These are phyloP conservation scores for Corythoichthys intestinalis DNA, from an alignment of 2,113 vertebrate species.

Conservation along the genomic window DNA sequence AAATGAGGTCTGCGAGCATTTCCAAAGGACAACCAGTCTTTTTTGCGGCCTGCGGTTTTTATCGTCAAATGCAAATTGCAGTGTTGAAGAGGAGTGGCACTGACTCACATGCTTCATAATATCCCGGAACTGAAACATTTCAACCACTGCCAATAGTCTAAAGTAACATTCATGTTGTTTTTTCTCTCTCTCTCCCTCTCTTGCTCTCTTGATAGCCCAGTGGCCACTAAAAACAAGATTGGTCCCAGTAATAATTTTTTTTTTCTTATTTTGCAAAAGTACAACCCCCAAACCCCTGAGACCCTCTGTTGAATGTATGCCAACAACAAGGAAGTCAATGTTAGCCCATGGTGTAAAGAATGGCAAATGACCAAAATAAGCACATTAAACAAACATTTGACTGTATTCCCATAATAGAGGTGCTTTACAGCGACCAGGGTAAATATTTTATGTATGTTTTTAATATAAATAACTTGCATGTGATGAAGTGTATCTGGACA, in stretches of 20 bases:
- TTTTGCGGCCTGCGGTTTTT: constrained; percentile 76
- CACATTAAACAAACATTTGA: constrained; percentile 62
- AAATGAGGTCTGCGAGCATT: constrained; percentile 73
- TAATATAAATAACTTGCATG: constrained; percentile 52
- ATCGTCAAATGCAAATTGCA: constrained; percentile 80
- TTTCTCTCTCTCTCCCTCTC: neutral
- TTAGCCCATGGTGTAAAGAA: constrained; percentile 67
- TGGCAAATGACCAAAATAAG: constrained; percentile 71
- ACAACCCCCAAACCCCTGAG: constrained; percentile 46
- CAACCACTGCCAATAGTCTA: constrained; percentile 32
- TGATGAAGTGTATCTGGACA: constrained; percentile 66
- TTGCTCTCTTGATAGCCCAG: neutral
- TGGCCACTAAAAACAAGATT: constrained; percentile 5
- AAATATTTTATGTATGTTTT: constrained; percentile 68
- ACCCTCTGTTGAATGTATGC: constrained; percentile 59
- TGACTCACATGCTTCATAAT: constrained; percentile 70
- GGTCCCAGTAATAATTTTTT: neutral
- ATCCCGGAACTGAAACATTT: constrained; percentile 71
- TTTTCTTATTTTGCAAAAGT: neutral
- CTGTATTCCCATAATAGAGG: constrained; percentile 61
- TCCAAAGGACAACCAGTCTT: constrained; percentile 77
- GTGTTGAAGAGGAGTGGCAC: constrained; percentile 73
- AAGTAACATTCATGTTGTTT: constrained; percentile 4
- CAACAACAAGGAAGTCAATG: constrained; percentile 76
- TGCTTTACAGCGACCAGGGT: constrained; percentile 45